phyloP scores from a whole-genome alignment of 2,888 invertebrate species.

The Rhimphoctona megacephalus region DNA sequence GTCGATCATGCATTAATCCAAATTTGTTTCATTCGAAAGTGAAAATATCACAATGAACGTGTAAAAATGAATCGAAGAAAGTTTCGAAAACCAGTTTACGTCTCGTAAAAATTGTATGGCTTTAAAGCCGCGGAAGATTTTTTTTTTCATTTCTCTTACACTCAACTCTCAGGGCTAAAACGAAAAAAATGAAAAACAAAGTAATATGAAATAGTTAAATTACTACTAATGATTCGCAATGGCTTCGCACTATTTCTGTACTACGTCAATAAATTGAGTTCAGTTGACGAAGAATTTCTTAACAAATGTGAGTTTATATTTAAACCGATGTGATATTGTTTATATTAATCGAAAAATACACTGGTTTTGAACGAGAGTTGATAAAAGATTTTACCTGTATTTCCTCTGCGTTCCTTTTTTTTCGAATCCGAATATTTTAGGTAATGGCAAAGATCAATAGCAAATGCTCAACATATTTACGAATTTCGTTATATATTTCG shows the following conservation, averaged over 20 bases:
- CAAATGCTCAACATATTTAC: neutral
- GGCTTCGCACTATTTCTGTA: constrained; percentile 5
- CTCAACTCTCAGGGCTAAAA: neutral
- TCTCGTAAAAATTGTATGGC: neutral
- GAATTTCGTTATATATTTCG: constrained; percentile 40
- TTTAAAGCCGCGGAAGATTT: neutral
- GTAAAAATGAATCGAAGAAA: neutral
- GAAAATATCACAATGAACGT: neutral
- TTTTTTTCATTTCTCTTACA: neutral
- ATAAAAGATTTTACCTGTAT: constrained; percentile 1
- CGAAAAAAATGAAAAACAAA: neutral
- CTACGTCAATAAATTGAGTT: neutral
- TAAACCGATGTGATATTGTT: constrained; percentile 54
- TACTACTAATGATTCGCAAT: neutral
- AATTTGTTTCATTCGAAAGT: neutral
- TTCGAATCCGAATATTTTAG: neutral
- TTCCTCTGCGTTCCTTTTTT: constrained; percentile 10
- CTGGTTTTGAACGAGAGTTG: constrained; percentile 19
- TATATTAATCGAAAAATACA: constrained; percentile 49
- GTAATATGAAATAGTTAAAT: neutral
- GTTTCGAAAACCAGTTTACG: neutral
- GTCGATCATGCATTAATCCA: neutral
- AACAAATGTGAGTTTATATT: constrained; percentile 45
- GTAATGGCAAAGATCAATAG: neutral
- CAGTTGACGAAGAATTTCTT: neutral